Evolutionary conservation across 2,113 vertebrate species (phyloP), one percentile per base, ranked within the genome.

Genomic region (Murina feae): DNA sequence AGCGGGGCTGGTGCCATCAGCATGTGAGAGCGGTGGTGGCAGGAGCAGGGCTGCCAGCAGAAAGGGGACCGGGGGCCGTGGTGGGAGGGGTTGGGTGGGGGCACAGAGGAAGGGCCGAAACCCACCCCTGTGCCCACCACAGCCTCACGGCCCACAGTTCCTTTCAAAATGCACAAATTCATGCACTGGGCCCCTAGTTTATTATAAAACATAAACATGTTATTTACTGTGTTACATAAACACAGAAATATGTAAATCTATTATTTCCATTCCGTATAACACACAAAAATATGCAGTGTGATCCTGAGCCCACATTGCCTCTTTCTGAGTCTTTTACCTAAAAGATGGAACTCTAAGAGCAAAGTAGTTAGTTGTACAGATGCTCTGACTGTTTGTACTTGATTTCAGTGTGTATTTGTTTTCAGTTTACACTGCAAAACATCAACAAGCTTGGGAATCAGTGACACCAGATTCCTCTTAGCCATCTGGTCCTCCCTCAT

Each of bases 301-400:
- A 55, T 11, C 58, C 13, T 6, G 47, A 74, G 44, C 37, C 75
- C n/a, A 21, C 0, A 0, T 3, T 17, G 2, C 5, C 10, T 30
- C 9, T 35, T 18, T n/a, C 32, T 32, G 18, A 28, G 39, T 25
- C 5, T 23, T 47, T 21, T 2, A 35, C 2, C 21, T 32, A 25
- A 30, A 25, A 1, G 1, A 0, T 3, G 9, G 6, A 69, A 25
- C 72, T 37, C 14, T 4, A 21, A 58, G 9, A 47, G 44, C 42
- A 44, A 68, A 6, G 42, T 1, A 25, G 44, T 0, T 53, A 25
- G 53, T 0, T 53, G 25, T 35, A 23, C 37, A 37, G 49, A 58
- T 2, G 4, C n/a, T 75, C n/a, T 12, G n/a, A 20, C 17, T 6
- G 10, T 13, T 6, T 1, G 3, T 2, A 25, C 55, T 63, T 37